Conservation (phyloP, 2,888 invertebrate species). For the Nipponacmea schrenckii region DNA sequence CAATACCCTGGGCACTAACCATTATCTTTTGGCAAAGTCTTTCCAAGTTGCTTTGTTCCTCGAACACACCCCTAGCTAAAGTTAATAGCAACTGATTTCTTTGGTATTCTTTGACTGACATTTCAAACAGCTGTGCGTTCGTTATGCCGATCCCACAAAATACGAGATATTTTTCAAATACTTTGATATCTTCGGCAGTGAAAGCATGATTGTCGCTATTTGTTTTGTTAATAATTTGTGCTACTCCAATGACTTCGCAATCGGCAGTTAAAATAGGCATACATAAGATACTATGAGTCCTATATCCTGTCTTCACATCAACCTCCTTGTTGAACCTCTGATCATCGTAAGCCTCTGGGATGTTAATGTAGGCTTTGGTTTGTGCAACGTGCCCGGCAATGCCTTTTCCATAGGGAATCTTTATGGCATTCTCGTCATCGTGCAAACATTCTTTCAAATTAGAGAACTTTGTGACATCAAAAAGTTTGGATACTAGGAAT, state of each 20-base stretch:
- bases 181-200: conserved; percentile 87
- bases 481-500: conserved; percentile 88
- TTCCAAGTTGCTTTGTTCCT: conserved; percentile 92
- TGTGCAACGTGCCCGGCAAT: conserved; percentile 92
- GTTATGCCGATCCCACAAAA: conserved; percentile 96
- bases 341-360: conserved; percentile 91
- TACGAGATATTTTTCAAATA: conserved; percentile 89
- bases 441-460: conserved; percentile 64
- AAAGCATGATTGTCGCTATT: conserved; percentile 81
- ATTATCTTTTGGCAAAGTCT: conserved; percentile 93
- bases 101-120: conserved; percentile 90
- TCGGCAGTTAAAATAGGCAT: conserved; percentile 96
- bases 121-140: conserved; percentile 93
- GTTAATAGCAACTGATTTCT: conserved; percentile 88
- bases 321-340: conserved; percentile 90
- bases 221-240: conserved; percentile 96
- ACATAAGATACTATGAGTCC: conserved; percentile 86
- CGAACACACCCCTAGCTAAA: conserved; percentile 90
- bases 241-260: conserved; percentile 95
- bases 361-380: conserved; percentile 88
- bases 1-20: conserved; percentile 88
- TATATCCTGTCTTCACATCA: conserved; percentile 89
- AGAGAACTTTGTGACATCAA: conserved; percentile 90
- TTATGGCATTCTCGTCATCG: conserved; percentile 33
- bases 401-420: conserved; percentile 89